These are phyloP conservation scores for Sinohyriopsis cumingii DNA, from an alignment of 2,888 invertebrate species.

Conservation along the genomic window DNA sequence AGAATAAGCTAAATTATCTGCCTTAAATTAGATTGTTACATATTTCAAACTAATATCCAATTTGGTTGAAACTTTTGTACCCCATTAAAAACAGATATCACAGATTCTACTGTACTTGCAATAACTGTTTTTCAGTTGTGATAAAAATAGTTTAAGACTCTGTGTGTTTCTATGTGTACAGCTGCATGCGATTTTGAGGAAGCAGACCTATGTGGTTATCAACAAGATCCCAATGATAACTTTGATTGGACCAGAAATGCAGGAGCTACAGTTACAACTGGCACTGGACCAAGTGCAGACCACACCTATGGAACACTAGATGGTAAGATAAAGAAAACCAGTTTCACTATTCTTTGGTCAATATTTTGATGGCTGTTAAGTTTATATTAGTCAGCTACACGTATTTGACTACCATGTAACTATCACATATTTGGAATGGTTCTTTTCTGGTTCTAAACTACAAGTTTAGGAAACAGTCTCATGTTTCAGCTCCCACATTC, in stretches of 20 bases:
- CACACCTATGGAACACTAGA: conserved; percentile 54
- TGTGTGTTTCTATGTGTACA: conserved; percentile 17
- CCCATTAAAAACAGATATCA: too few species aligned
- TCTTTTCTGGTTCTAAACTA: too few species aligned
- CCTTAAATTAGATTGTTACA: not conserved
- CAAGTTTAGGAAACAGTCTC: too few species aligned
- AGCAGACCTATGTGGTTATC: conserved; percentile 54
- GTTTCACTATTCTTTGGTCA: not conserved
- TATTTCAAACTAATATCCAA: not conserved
- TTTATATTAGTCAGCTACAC: not conserved
- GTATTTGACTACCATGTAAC: not conserved
- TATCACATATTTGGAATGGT: too few species aligned
- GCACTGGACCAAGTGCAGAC: conserved; percentile 56
- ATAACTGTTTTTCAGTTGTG: too few species aligned
- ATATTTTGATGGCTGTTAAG: not conserved
- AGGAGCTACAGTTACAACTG: conserved; percentile 57
- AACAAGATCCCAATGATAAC: conserved; percentile 54
- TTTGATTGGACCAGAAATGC: conserved; percentile 60
- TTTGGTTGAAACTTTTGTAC: not conserved
- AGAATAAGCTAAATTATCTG: not conserved
- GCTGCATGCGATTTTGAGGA: conserved; percentile 66
- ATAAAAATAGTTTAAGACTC: not conserved
- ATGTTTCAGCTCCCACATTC: too few species aligned
- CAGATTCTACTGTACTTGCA: not conserved
- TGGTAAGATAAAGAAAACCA: conserved; percentile 33